Conservation (phyloP, 2,113 vertebrate species). For the Stegostoma tigrinum region DNA sequence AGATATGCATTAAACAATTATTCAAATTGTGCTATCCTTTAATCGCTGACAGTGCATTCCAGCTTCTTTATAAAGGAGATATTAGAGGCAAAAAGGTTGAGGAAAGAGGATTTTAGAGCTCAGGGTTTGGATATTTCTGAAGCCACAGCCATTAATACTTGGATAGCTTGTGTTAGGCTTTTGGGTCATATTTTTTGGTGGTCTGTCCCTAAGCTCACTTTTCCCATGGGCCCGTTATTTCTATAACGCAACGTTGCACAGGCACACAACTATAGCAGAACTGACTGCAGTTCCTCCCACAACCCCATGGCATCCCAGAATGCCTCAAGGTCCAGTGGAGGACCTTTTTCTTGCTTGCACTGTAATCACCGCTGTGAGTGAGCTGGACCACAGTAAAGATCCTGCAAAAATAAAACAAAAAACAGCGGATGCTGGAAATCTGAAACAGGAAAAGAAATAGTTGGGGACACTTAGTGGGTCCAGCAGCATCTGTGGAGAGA, state of each 20-base stretch:
- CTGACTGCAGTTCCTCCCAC: not conserved
- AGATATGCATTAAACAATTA: too few relatives aligned
- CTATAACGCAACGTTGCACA: too few relatives aligned
- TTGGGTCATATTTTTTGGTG: too few relatives aligned
- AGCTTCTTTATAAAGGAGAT: not conserved
- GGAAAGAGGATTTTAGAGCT: not conserved
- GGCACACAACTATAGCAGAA: too few relatives aligned
- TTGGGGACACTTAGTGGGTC: too few relatives aligned
- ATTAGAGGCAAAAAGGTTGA: not conserved
- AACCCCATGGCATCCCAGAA: not conserved
- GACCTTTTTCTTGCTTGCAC: not conserved
- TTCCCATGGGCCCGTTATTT: too few relatives aligned
- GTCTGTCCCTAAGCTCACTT: too few relatives aligned
- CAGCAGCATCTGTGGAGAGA: too few relatives aligned
- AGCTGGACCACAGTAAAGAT: not conserved
- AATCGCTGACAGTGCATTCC: not conserved
- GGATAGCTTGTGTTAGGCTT: too few relatives aligned
- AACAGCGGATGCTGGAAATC: too few relatives aligned
- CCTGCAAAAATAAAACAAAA: not conserved
- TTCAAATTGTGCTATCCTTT: not conserved
- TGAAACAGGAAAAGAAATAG: too few relatives aligned
- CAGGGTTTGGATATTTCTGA: not conserved
- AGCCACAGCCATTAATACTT: not conserved
- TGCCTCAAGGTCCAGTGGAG: not conserved
- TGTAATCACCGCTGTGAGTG: not conserved